phyloP scores from a whole-genome alignment of 2,797 vertebrate genomes.

The Lithobates pipiens region DNA sequence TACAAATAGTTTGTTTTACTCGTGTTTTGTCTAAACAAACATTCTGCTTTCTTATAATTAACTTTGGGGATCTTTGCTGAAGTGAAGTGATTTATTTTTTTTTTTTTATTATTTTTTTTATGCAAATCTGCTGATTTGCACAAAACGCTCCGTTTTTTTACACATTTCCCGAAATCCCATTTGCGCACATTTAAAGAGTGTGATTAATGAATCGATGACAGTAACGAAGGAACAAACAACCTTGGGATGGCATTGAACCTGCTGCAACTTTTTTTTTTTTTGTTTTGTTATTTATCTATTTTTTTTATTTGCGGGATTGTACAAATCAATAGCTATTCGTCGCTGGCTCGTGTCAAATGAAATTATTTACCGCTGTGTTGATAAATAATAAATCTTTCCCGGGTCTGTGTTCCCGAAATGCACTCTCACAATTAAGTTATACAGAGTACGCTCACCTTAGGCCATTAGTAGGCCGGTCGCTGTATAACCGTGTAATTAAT shows the following conservation, averaged over 20 bases:
- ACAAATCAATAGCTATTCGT: slow-evolving; percentile 72
- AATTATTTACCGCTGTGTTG: slow-evolving; percentile 66
- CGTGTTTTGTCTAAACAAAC: background rate
- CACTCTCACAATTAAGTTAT: slow-evolving; percentile 30
- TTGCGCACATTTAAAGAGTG: slow-evolving; percentile 35
- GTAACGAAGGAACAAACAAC: slow-evolving; percentile 67
- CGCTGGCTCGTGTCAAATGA: slow-evolving; percentile 66
- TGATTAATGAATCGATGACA: slow-evolving; percentile 68
- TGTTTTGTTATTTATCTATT: too few species aligned
- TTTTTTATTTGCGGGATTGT: slow-evolving; percentile 69
- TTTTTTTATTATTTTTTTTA: background rate
- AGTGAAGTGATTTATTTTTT: background rate
- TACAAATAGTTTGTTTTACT: background rate
- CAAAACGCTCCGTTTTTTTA: slow-evolving; percentile 25
- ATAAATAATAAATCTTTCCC: slow-evolving; percentile 72
- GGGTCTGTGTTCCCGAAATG: slow-evolving; percentile 55
- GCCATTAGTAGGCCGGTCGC: background rate
- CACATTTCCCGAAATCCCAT: slow-evolving; percentile 32
- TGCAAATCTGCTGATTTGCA: slow-evolving; percentile 21
- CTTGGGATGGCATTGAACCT: slow-evolving; percentile 68
- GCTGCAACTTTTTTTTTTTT: slow-evolving; percentile 65
- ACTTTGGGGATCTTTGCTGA: background rate
- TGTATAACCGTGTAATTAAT: slow-evolving; percentile 28
- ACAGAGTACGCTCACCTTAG: background rate
- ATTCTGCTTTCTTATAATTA: background rate